phyloP scores from a whole-genome alignment of 2,888 invertebrate species.

The Phyllotreta striolata region DNA sequence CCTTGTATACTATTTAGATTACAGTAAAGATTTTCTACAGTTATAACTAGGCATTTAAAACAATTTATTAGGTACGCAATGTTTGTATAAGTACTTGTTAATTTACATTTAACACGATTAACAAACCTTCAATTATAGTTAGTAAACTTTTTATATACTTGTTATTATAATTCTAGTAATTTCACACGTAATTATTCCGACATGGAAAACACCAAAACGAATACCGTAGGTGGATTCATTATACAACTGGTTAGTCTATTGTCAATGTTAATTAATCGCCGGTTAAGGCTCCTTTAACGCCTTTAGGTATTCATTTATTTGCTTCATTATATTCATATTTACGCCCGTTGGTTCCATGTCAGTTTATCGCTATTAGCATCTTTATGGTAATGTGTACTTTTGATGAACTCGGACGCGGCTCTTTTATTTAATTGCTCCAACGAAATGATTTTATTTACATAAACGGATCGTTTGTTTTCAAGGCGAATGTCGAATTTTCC shows the following conservation, averaged over 20 bases:
- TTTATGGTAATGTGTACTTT: constrained; percentile 17
- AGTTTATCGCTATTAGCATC: constrained; percentile 18
- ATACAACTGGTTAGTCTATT: constrained; percentile 15
- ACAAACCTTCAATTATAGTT: background rate
- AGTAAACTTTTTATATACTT: no score
- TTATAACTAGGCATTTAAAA: no score
- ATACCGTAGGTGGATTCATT: constrained; percentile 15
- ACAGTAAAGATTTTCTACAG: no score
- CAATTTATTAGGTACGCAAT: no score
- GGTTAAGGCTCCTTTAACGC: constrained; percentile 21
- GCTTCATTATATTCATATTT: constrained; percentile 27
- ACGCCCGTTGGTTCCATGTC: constrained; percentile 21
- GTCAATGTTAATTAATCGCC: constrained; percentile 17
- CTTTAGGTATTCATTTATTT: constrained; percentile 27
- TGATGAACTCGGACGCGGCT: constrained; percentile 1
- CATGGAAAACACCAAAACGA: background rate
- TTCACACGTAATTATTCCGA: constrained; percentile 1
- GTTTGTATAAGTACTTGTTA: no score
- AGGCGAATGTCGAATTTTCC: no score
- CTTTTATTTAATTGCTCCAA: constrained; percentile 8
- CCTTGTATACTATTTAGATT: no score
- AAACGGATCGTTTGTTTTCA: no score
- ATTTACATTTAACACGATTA: no score
- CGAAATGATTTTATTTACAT: no score
- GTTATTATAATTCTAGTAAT: background rate